Conservation (phyloP, 2,113 vertebrate species). For the Aix galericulata region DNA sequence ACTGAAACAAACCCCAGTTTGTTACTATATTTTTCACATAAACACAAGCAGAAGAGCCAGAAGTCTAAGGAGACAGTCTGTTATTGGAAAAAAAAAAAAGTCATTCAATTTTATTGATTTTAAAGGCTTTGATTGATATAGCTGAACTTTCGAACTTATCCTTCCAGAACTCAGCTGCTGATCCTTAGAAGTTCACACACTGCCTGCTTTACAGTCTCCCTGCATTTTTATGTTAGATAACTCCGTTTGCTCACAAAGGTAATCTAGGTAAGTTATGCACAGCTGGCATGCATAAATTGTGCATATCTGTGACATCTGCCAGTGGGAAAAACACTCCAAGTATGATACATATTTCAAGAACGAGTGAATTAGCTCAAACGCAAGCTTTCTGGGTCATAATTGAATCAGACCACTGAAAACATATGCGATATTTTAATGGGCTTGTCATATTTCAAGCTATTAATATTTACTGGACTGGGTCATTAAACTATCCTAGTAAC, state of each 20-base stretch:
- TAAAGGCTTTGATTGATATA: constrained; percentile 25
- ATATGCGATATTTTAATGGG: constrained; percentile 8
- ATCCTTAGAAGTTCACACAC: background rate
- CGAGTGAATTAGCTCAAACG: constrained; percentile 41
- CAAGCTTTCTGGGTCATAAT: constrained; percentile 27
- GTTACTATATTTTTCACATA: constrained; percentile 7
- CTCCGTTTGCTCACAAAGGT: constrained; percentile 64
- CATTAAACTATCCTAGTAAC: background rate
- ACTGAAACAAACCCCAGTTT: background rate
- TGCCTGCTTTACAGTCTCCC: background rate
- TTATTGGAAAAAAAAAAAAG: constrained; percentile 2
- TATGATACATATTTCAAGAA: constrained; percentile 58
- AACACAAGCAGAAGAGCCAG: constrained; percentile 15
- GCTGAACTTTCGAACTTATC: background rate
- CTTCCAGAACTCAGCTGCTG: background rate
- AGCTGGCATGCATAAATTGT: constrained; percentile 77
- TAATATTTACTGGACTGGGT: constrained; percentile 42
- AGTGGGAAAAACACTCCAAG: constrained; percentile 56
- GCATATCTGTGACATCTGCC: constrained; percentile 71
- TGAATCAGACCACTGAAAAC: constrained; percentile 40
- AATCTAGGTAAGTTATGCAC: constrained; percentile 63
- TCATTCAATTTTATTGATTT: constrained; percentile 37
- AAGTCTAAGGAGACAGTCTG: background rate
- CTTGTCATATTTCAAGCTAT: constrained; percentile 34
- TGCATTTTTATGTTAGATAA: constrained; percentile 39